Base-by-base conservation (phyloP, 1,140 invertebrate species). In the Caerostris extrusa region DNA sequence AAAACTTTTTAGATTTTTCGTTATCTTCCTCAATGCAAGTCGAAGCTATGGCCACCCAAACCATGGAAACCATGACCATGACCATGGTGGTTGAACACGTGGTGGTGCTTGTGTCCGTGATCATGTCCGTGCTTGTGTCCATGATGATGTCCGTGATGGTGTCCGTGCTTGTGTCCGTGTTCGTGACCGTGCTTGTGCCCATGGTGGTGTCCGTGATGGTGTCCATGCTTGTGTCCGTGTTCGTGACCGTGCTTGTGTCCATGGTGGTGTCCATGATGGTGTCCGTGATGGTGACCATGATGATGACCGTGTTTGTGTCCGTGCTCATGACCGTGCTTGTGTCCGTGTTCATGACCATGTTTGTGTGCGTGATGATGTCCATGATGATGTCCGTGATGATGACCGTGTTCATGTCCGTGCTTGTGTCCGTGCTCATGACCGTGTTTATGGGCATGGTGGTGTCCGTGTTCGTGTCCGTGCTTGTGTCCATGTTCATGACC, bases 41-140 rank as follows among this genome's bases (percentile, higher is more conserved):
- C 82, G n/a, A 91, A 60, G 71, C 90, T 55, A 56, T 90, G 61
- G 17, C 61, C 60, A 91, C 58, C 90, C 56, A 91, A 82, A 57
- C 90, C 64, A 69, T 83, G 82, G 56, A 89, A 89, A 89, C 87
- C 90, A 91, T 91, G 90, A 61, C 90, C 85, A 64, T 87, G 85
- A 34, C 85, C 90, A 61, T 91, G 90, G 2, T 91, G 90, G 0
- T 19, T 53, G 71, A 91, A 81, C 7, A 60, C 19, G 56, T 91
- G 90, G 4, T 81, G 71, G 56, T 91, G 90, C 90, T 91, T 91
- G 90, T 91, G 90, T 61, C 90, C 90, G 7, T 91, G 90, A 1
- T 91, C 67, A 58, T 91, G 90, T 7, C 90, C 90, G 5, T 91
- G 90, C 57, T 91, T 60, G 71, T 91, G 90, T 17, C 90, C 90